Conservation (phyloP, 2,797 vertebrate genomes). For the Erpetoichthys calabaricus region DNA sequence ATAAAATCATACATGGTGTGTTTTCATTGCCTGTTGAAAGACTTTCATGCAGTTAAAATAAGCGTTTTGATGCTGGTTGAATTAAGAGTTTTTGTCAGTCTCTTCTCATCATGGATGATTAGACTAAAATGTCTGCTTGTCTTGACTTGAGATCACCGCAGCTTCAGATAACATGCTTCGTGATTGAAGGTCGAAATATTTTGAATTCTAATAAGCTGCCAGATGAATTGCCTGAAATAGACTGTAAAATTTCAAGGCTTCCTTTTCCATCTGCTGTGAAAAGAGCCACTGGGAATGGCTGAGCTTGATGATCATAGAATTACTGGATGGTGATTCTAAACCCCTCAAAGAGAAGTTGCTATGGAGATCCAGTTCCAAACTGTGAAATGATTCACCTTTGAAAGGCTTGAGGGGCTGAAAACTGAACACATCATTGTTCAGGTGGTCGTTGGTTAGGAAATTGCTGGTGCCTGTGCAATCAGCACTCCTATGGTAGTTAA, state of each 20-base stretch:
- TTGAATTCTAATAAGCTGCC: conserved; percentile 99
- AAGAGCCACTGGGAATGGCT: conserved; percentile 98
- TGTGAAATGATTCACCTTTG: conserved; percentile 99
- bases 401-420: conserved; percentile 98
- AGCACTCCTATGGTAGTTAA: conserved; percentile 97
- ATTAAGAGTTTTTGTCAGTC: conserved; percentile 98
- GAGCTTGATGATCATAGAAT: conserved; percentile 99
- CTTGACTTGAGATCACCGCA: conserved; percentile 98
- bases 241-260: conserved; percentile 96
- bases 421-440: conserved; percentile 99
- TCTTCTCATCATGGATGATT: conserved; percentile 99
- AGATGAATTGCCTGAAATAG: conserved; percentile 99
- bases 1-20: conserved; percentile 66
- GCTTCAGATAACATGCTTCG: conserved; percentile 97
- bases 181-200: conserved; percentile 99
- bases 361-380: conserved; percentile 99
- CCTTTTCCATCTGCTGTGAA: conserved; percentile 96
- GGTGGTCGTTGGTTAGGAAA: conserved; percentile 99
- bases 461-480: conserved; percentile 98
- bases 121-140: conserved; percentile 98
- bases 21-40: conserved; percentile 80
- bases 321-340: conserved; percentile 99
- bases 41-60: conserved; percentile 96
- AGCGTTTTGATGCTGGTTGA: conserved; percentile 94
- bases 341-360: conserved; percentile 99